Base-by-base conservation (phyloP, 2,888 invertebrate genomes). In the Dasypolia templi region DNA sequence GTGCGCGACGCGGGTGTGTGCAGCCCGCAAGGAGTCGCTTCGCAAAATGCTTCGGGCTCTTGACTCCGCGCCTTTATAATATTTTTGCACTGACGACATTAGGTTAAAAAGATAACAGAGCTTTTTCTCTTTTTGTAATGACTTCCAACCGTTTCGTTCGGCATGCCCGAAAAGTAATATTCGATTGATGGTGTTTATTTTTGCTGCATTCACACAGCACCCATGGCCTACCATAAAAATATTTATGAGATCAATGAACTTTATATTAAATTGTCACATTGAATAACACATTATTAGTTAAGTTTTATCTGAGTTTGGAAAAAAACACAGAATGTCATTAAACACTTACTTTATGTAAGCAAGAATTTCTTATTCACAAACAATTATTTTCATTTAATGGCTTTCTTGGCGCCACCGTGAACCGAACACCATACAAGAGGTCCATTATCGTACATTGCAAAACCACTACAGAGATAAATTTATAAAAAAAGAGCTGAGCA, bases 71-170 rank as follows among this genome's bases (percentile, higher is more conserved):
- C 93, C 96, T 96, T 96, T 96, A 95, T 95, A 95, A 95, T 95
- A 95, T 93, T 92, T 93, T 94, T 91, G 93, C 92, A 92, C 89
- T 88, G 92, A 90, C 94, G 94, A 94, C 93, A 94, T 95, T 94
- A 93, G 91, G 91, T 91, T 93, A 87, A 91, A 93, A 94, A 95
- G 93, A 95, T 94, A 95, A 94, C 93, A 94, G 93, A 94, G 94
- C 94, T 94, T 95, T 95, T 95, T 93, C 91, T 94, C 89, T 92
- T 95, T 95, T 95, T 95, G 93, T 94, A 85, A 90, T 93, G 94
- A 91, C 93, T 94, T 94, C 94, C 92, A 90, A 89, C 85, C 91
- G 91, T 93, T 93, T 88, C 87, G 88, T 89, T 88, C 87, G 72
- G 89, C 89, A 88, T 86, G 86, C 87, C 85, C 86, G 85, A 90